A percentile compares a stretch with the other conserved stretches of the same genome.
Evolutionary conservation across 2,113 vertebrate genomes (phyloP).

Genomic region (Herpetotheres cachinnans): DNA sequence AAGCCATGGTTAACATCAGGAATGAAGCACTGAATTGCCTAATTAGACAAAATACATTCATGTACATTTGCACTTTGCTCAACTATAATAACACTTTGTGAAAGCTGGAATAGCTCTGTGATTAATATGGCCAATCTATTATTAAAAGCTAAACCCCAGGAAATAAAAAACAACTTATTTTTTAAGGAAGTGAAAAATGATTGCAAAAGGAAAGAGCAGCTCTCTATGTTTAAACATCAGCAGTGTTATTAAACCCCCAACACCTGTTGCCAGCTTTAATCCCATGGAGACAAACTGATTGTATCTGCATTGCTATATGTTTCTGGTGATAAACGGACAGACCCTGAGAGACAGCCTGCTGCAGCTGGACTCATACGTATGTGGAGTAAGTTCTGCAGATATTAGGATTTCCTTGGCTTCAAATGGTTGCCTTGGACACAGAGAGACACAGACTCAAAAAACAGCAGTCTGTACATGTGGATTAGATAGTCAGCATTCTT

Average conservation of each 20-base stretch:
- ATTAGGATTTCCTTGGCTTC: conserved; percentile 52
- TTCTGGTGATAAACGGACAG: background rate
- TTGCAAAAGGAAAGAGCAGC: background rate
- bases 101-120: background rate
- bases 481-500: conserved; percentile 40
- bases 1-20: background rate
- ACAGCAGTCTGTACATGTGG: conserved; percentile 20
- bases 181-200: background rate
- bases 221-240: background rate
- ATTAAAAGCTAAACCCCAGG: background rate
- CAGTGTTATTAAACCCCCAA: background rate
- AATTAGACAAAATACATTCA: background rate
- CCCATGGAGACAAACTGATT: background rate
- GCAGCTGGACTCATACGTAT: background rate
- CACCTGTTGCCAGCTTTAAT: background rate
- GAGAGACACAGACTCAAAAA: conserved; percentile 72
- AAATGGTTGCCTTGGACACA: conserved; percentile 77
- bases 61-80: background rate
- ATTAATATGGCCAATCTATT: background rate
- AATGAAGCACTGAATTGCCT: background rate
- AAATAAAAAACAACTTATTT: background rate
- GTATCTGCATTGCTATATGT: background rate
- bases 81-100: background rate
- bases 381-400: conserved; percentile 6
- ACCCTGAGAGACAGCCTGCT: background rate